Percentiles rank a stretch among this genome's conserved stretches.
These are phyloP conservation scores for Xyliphius kryptos DNA, from an alignment of 2,113 vertebrate species.

Conservation along the genomic window DNA sequence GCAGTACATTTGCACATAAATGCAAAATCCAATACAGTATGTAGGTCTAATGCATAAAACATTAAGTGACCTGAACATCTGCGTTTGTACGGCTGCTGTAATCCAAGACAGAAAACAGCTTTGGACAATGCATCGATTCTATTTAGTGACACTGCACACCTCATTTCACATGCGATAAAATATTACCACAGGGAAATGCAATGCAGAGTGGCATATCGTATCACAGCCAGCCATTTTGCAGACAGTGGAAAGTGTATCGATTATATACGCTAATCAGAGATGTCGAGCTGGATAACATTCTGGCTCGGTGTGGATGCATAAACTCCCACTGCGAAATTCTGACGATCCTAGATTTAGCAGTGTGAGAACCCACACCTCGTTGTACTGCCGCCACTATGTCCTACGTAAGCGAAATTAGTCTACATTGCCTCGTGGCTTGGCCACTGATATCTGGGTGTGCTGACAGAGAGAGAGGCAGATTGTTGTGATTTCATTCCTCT, in stretches of 20 bases:
- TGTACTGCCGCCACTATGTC: conserved; percentile 4
- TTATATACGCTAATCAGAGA: conserved; percentile 29
- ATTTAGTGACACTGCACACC: not conserved
- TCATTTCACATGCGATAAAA: conserved; percentile 3
- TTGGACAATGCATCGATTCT: conserved; percentile 1
- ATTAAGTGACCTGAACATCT: not conserved
- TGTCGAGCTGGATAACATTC: conserved; percentile 13
- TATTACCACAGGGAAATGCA: not conserved
- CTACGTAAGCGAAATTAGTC: conserved; percentile 23
- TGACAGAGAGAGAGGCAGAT: conserved; percentile 39
- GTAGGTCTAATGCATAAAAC: conserved; percentile 4
- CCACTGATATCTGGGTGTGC: conserved; percentile 27
- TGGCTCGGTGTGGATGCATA: conserved; percentile 14
- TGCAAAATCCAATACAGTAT: conserved; percentile 16
- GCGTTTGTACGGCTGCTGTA: not conserved
- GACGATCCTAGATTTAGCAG: conserved; percentile 9
- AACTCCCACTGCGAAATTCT: conserved; percentile 27
- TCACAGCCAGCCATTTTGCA: conserved; percentile 1
- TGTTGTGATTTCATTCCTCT: conserved; percentile 22
- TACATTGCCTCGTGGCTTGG: conserved; percentile 25
- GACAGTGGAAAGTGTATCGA: conserved; percentile 11
- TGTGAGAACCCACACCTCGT: conserved; percentile 15
- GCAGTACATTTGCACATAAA: conserved; percentile 13
- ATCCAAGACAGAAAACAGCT: not conserved
- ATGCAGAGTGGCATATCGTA: not conserved